Percentiles rank a stretch among this genome's conserved stretches.
These are phyloP conservation scores for Elephantulus edwardii DNA, from an alignment of 2,113 vertebrate species.

Conservation along the genomic window DNA sequence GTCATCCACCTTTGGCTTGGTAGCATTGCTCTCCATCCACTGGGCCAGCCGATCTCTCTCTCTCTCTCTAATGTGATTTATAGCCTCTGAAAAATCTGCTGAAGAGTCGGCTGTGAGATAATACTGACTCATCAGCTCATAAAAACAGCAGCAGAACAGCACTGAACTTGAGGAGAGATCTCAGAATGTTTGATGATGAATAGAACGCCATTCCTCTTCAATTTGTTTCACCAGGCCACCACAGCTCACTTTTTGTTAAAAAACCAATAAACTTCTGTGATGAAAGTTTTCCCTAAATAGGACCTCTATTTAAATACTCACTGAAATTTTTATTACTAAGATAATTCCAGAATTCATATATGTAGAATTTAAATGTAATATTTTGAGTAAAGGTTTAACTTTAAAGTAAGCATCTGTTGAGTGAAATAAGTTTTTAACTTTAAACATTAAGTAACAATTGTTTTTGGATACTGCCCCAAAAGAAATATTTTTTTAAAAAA, in stretches of 20 bases:
- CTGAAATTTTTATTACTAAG: not conserved
- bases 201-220: too few relatives aligned
- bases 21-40: too few relatives aligned
- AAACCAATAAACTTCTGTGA: not conserved
- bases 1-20: too few relatives aligned
- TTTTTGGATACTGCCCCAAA: slow-evolving; percentile 9
- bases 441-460: not conserved
- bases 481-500: slow-evolving; percentile 20
- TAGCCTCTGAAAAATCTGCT: too few relatives aligned
- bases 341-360: not conserved
- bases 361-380: not conserved
- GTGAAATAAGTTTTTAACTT: not conserved
- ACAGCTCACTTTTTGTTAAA: not conserved
- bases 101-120: too few relatives aligned
- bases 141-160: too few relatives aligned
- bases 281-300: not conserved
- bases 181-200: too few relatives aligned
- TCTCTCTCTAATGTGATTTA: too few relatives aligned
- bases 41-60: too few relatives aligned
- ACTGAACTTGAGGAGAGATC: too few relatives aligned
- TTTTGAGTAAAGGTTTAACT: slow-evolving; percentile 48
- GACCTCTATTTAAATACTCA: not conserved
- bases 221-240: too few relatives aligned
- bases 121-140: too few relatives aligned
- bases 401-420: slow-evolving; percentile 35